Evolutionary conservation across 2,113 vertebrate species (phyloP), one percentile per base, ranked within the genome.

Genomic region (Pedetes capensis): DNA sequence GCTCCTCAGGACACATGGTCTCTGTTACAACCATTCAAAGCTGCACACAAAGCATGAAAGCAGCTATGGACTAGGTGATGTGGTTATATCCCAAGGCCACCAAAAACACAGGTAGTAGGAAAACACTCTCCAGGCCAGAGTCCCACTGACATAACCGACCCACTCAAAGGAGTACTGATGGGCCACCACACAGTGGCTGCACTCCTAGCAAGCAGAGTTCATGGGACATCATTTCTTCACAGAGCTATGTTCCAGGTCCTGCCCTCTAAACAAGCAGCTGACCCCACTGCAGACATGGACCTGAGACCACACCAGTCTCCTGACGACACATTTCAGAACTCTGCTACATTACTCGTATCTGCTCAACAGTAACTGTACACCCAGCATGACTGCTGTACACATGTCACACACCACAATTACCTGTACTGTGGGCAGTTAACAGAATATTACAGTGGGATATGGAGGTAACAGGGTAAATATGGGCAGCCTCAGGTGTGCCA

Each of bases 391-490:
- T 5, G 39, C 69, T 57, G 5, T 23, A 71, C 5, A 34, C 44
- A 78, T 37, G 6, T 11, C 2, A 66, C 53, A 44, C 16, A 23
- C 59, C 11, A 57, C 1, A 0, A 29, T 13, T 27, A 8, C 1
- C 25, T 0, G 23, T 1, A 12, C 8, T 20, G 0, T 18, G n/a
- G 63, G 18, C 5, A 9, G 4, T 1, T 2, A n/a, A 3, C 13
- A 29, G 49, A 14, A 57, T 20, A 32, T 16, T 20, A 25, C 25
- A 37, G 72, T 0, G 18, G 37, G 0, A 0, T 5, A 17, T 75
- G 27, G 34, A 87, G 39, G 49, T 22, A 51, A n/a, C 1, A 27
- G 53, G 23, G 44, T 3, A 17, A 25, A 91, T n/a, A 18, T 3
- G 0, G 32, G 37, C 14, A 8, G 5, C 51, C 81, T 5, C 16